Conservation (phyloP, 2,888 invertebrate genomes). For the Apocheima hispidaria region DNA sequence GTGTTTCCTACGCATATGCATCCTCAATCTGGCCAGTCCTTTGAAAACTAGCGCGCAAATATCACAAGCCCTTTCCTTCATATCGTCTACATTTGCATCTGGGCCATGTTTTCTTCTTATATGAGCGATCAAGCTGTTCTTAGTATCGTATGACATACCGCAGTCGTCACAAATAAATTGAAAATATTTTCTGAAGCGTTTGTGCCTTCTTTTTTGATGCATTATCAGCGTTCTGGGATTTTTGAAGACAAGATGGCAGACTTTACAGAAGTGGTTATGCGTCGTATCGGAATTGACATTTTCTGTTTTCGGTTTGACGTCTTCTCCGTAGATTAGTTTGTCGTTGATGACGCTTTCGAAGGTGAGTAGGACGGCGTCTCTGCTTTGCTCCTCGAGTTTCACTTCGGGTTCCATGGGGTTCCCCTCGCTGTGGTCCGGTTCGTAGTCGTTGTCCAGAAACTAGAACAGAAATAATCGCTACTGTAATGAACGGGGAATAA, state of each 20-base stretch:
- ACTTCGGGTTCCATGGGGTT: conserved; percentile 67
- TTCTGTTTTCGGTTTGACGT: conserved; percentile 13
- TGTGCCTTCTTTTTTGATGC: conserved; percentile 76
- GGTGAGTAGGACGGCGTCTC: conserved; percentile 69
- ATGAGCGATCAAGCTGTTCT: conserved; percentile 75
- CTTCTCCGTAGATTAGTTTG: conserved; percentile 47
- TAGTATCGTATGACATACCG: conserved; percentile 75
- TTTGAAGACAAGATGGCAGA: conserved; percentile 78
- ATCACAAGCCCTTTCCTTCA: conserved; percentile 71
- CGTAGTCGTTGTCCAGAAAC: conserved; percentile 67
- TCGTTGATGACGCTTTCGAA: conserved; percentile 72
- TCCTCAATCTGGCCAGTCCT: conserved; percentile 69
- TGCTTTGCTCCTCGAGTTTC: conserved; percentile 67
- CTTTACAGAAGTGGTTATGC: conserved; percentile 64
- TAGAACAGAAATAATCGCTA: no score
- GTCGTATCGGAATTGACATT: conserved; percentile 37
- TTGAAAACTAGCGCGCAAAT: conserved; percentile 78
- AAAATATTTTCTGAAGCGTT: conserved; percentile 65
- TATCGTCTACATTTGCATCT: conserved; percentile 61
- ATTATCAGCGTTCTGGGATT: conserved; percentile 67
- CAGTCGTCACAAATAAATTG: conserved; percentile 74
- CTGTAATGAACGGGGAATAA: no score
- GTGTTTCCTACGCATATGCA: conserved; percentile 80
- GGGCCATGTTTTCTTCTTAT: conserved; percentile 76
- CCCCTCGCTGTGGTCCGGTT: conserved; percentile 61